Evolutionary conservation across 2,797 vertebrate species (phyloP), one percentile per base, ranked within the genome.

Genomic region (Paramormyrops hopkinsi): DNA sequence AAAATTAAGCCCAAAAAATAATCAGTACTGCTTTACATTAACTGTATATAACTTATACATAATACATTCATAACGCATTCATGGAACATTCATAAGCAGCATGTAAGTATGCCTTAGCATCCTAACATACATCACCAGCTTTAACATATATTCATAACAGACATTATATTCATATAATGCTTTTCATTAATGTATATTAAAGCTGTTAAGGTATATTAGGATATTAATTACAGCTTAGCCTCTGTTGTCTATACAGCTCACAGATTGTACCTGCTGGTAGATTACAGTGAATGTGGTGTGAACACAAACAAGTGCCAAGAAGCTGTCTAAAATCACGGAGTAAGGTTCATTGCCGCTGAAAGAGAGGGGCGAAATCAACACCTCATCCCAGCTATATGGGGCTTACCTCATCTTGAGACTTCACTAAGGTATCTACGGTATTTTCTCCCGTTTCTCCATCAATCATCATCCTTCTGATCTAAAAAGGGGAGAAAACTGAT

Each of bases 381-480:
- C 29, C 59, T 73, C 29, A 17, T 73, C 69, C 33, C 69, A 37
- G 69, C 12, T 17, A 73, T 41, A 33, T n/a, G 33, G 17, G 11
- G 88, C 95, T 96, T 94, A 99, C 99, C 98, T 99, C 99, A 95
- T 99, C 99, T 90, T 98, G 98, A 92, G 97, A 98, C 95, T 99
- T 99, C 90, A 99, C 98, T 90, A 99, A 93, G 0, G 99, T 99
- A 92, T 97, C 92, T 92, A 99, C 98, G 19, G 97, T 98, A 91
- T 93, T 96, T 92, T 98, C 97, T 12, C 98, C 99, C 83, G 95
- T 97, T 92, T 97, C 96, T 56, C 97, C 97, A 90, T 99, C 97
- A 86, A 99, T 99, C 98, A 99, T 99, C 95, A 97, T 97, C 93
- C 92, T 98, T 91, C 98, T 96, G 94, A 99, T 99, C 98, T 99